phyloP scores from a whole-genome alignment of 1,140 invertebrate genomes.

The Neodiprion pinetum region DNA sequence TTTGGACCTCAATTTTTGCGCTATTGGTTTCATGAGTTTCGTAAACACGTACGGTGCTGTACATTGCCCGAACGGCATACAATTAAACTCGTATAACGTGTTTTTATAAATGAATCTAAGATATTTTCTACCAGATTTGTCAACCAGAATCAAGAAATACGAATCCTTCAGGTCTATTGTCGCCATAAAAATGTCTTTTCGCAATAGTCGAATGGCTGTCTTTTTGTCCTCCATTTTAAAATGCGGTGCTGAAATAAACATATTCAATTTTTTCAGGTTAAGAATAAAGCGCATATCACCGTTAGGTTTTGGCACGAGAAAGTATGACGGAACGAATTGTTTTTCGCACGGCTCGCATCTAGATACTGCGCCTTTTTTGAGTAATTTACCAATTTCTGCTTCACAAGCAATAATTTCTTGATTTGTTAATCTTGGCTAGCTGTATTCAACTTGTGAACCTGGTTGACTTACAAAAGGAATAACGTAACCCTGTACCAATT shows the following conservation, averaged over 20 bases:
- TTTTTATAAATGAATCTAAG: conserved; percentile 26
- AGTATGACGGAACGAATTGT: conserved; percentile 19
- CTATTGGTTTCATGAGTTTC: conserved; percentile 35
- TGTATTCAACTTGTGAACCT: background rate
- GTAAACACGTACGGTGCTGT: conserved; percentile 31
- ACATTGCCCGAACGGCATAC: conserved; percentile 30
- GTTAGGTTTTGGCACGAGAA: conserved; percentile 15
- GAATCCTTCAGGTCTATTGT: conserved; percentile 20
- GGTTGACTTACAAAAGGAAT: conserved; percentile 18
- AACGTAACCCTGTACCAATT: conserved; percentile 20
- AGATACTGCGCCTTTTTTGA: conserved; percentile 20
- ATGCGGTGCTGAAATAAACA: conserved; percentile 1
- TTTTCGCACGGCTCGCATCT: conserved; percentile 10
- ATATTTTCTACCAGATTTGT: background rate
- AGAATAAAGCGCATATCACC: conserved; percentile 15
- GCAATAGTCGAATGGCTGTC: conserved; percentile 6
- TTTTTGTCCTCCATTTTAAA: conserved; percentile 15
- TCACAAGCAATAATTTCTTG: conserved; percentile 7
- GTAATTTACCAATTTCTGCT: conserved; percentile 12
- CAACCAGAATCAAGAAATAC: conserved; percentile 20
- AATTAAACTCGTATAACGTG: conserved; percentile 30
- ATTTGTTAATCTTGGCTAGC: background rate
- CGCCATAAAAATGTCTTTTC: conserved; percentile 1
- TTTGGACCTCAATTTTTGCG: conserved; percentile 18
- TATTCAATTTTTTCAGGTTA: conserved; percentile 7